Evolutionary conservation across 1,140 invertebrate species (phyloP).

Genomic region (Cryptotermes secundus): DNA sequence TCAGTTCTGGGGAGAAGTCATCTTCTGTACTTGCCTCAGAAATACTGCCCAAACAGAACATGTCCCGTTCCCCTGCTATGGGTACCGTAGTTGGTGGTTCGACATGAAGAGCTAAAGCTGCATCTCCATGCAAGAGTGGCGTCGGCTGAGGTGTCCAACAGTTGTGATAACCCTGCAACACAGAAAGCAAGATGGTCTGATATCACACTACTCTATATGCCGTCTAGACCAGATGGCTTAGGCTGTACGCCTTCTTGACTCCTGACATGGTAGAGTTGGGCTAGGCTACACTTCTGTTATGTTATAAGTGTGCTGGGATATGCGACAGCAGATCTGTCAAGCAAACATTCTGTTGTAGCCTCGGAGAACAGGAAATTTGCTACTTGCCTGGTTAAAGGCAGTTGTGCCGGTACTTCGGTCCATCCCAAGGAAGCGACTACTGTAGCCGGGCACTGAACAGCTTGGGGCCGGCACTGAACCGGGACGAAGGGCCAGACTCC

Average conservation of each 20-base stretch:
- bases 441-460: slow-evolving; percentile 2
- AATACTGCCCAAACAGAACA: not conserved
- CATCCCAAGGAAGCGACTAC: not conserved
- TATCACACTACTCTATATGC: too few species aligned
- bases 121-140: not conserved
- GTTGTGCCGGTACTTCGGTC: slow-evolving; percentile 17
- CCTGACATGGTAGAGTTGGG: too few species aligned
- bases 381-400: not conserved
- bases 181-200: too few species aligned
- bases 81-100: not conserved
- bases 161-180: slow-evolving; percentile 11
- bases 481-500: not conserved
- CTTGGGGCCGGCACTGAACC: not conserved
- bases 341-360: too few species aligned
- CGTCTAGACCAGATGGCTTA: too few species aligned
- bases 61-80: not conserved
- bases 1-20: not conserved
- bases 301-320: too few species aligned
- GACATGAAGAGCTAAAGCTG: slow-evolving; percentile 1
- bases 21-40: not conserved
- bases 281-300: too few species aligned
- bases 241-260: too few species aligned
- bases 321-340: too few species aligned
- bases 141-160: not conserved
- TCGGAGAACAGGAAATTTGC: too few species aligned